Conservation (phyloP, 2,797 vertebrate genomes). For the Perodicticus potto region DNA sequence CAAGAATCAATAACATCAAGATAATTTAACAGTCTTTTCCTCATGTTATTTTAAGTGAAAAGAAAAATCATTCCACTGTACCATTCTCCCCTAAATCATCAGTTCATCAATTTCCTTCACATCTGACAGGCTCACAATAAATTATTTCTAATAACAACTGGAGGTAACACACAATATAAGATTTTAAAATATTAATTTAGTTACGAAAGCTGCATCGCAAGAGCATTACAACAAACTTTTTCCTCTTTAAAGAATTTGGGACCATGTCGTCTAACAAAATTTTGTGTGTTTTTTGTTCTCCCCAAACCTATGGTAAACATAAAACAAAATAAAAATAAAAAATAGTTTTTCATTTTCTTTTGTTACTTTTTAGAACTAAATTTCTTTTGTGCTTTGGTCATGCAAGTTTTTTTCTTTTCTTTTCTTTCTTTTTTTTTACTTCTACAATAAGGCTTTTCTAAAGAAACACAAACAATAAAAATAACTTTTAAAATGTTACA, state of each 20-base stretch:
- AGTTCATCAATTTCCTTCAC: conserved; percentile 80
- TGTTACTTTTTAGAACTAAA: conserved; percentile 33
- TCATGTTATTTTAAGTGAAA: conserved; percentile 79
- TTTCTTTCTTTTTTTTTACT: conserved; percentile 34
- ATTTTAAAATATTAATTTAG: conserved; percentile 86
- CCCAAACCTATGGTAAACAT: conserved; percentile 39
- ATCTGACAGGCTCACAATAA: conserved; percentile 82
- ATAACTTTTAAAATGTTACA: conserved; percentile 67
- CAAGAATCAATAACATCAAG: not conserved
- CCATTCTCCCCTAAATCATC: conserved; percentile 37
- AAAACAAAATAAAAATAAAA: conserved; percentile 40
- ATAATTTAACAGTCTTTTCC: conserved; percentile 57
- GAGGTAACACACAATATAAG: conserved; percentile 85
- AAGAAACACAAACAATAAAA: conserved; percentile 67
- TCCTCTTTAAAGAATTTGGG: conserved; percentile 84
- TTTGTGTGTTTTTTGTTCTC: conserved; percentile 83
- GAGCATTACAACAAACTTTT: conserved; percentile 85
- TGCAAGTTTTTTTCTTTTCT: conserved; percentile 21
- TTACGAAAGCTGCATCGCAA: conserved; percentile 85
- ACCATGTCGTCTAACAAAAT: conserved; percentile 78
- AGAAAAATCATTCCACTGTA: conserved; percentile 79
- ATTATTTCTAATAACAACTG: conserved; percentile 84
- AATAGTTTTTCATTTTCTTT: conserved; percentile 40
- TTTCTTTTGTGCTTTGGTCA: conserved; percentile 55
- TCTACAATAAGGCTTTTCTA: conserved; percentile 53